These are phyloP conservation scores for Fregetta grallaria DNA, from an alignment of 2,113 vertebrate genomes.

Conservation along the genomic window DNA sequence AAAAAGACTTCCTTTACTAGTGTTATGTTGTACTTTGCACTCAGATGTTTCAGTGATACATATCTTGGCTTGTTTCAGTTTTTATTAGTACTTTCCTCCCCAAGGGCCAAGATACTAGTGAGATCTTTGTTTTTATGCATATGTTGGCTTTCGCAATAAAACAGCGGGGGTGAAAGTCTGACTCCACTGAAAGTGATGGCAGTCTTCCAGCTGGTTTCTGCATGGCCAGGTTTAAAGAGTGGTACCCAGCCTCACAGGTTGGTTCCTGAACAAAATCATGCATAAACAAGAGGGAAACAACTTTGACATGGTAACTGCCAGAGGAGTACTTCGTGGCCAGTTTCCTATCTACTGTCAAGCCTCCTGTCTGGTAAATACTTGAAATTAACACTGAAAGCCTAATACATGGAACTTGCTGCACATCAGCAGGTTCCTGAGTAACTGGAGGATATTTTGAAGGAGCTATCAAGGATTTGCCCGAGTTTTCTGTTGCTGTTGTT, in stretches of 20 bases:
- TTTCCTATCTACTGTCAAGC: not conserved
- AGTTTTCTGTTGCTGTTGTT: not conserved
- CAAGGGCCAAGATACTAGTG: not conserved
- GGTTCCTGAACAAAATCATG: not conserved
- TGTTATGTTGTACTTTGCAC: not conserved
- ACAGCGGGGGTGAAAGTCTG: not conserved
- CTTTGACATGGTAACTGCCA: not conserved
- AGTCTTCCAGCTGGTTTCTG: not conserved
- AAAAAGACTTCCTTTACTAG: not conserved
- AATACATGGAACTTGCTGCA: not conserved
- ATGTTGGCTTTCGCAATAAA: not conserved
- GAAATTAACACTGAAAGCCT: not conserved
- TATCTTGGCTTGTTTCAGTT: not conserved
- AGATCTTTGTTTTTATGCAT: not conserved
- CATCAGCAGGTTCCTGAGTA: not conserved
- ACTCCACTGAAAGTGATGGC: not conserved
- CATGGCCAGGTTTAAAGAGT: not conserved
- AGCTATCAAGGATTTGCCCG: not conserved
- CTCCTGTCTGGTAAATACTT: not conserved
- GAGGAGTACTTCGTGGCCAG: accelerated
- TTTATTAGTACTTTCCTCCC: not conserved
- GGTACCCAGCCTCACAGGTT: not conserved
- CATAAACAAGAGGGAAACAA: not conserved
- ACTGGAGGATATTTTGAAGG: not conserved
- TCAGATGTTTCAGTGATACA: not conserved